phyloP scores from a whole-genome alignment of 2,888 invertebrate genomes.

The Eupithecia subfuscata region DNA sequence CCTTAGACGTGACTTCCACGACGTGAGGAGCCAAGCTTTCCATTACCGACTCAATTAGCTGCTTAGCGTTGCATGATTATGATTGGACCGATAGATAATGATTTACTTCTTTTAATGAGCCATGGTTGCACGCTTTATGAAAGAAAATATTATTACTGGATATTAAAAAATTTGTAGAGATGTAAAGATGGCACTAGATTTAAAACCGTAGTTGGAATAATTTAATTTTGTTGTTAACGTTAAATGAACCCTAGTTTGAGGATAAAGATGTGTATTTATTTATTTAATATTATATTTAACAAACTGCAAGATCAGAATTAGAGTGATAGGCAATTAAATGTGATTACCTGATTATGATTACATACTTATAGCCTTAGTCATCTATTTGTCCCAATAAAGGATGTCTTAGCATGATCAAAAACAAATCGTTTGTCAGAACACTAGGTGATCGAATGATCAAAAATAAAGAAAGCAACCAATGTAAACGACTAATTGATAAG shows the following conservation, averaged over 20 bases:
- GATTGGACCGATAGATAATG: constrained; percentile 13
- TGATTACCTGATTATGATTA: too few relatives aligned
- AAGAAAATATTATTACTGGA: not conserved
- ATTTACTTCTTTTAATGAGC: constrained; percentile 16
- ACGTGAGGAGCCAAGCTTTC: constrained; percentile 25
- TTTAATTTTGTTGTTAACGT: not conserved
- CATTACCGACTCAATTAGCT: constrained; percentile 23
- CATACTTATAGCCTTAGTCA: too few relatives aligned
- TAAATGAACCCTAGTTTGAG: not conserved
- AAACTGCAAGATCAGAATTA: not conserved
- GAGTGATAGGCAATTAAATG: not conserved
- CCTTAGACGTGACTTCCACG: constrained; percentile 29
- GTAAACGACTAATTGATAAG: not conserved
- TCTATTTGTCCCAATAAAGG: not conserved
- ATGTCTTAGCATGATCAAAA: not conserved
- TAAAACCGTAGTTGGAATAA: not conserved
- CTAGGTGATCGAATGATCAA: not conserved
- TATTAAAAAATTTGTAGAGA: not conserved
- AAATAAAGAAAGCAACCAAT: not conserved
- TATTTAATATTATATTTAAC: not conserved
- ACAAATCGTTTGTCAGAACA: not conserved
- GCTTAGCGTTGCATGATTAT: constrained; percentile 20
- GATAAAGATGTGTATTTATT: not conserved
- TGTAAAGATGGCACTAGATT: not conserved
- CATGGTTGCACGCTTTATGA: not conserved